phyloP scores from a whole-genome alignment of 2,888 invertebrate species.

The Homarus gammarus region DNA sequence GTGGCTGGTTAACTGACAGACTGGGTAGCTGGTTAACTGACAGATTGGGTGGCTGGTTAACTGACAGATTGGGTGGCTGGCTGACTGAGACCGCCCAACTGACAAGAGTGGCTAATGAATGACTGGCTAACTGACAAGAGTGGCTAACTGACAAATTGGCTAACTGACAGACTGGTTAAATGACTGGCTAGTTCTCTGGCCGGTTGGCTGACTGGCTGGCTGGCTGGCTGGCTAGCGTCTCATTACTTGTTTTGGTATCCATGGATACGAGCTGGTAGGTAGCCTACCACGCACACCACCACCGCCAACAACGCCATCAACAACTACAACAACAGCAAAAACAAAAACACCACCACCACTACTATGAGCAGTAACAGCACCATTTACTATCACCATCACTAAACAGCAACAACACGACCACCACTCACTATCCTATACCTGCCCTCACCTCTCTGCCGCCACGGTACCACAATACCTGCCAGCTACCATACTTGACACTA shows the following conservation, averaged over 20 bases:
- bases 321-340: neutral
- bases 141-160: neutral
- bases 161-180: neutral
- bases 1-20: no score
- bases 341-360: neutral
- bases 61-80: no score
- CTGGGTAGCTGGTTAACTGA: neutral
- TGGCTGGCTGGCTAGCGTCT: neutral
- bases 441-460: no score
- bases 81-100: neutral
- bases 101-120: neutral
- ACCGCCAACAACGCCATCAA: neutral
- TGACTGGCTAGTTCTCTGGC: neutral
- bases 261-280: neutral
- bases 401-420: no score
- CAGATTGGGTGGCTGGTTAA: neutral
- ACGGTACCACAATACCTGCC: no score
- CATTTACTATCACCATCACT: no score
- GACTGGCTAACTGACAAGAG: neutral
- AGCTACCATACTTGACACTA: no score
- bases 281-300: neutral
- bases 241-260: slow-evolving; percentile 5
- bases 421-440: no score
- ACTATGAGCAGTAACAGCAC: neutral
- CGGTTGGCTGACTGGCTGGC: neutral